These are phyloP conservation scores for Xestia ashworthii DNA, from an alignment of 2,888 invertebrate genomes.

Conservation along the genomic window DNA sequence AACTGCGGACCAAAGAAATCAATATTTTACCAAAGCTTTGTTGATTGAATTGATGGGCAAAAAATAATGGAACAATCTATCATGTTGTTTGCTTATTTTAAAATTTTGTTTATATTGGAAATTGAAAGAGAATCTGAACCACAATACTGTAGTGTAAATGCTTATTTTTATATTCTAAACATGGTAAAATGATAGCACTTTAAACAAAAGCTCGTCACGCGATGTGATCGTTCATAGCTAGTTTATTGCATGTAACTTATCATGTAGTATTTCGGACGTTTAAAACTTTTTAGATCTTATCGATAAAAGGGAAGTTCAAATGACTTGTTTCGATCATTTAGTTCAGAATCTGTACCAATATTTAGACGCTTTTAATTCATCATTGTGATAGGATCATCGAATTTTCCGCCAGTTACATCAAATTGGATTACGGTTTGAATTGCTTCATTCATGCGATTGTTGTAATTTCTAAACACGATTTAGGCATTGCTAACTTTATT, in stretches of 20 bases:
- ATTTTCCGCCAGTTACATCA: conserved; percentile 18
- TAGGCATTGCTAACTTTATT: conserved; percentile 9
- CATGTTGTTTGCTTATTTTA: conserved; percentile 27
- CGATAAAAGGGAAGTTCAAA: conserved; percentile 47
- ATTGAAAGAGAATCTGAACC: conserved; percentile 21
- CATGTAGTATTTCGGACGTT: conserved; percentile 5
- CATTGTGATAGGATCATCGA: conserved; percentile 22
- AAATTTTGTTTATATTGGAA: conserved; percentile 7
- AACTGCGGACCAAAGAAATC: conserved; percentile 20
- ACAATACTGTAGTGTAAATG: background rate
- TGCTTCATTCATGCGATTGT: conserved; percentile 30
- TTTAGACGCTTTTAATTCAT: conserved; percentile 12
- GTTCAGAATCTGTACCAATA: conserved; percentile 15
- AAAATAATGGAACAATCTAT: conserved; percentile 39
- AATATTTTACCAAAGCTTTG: conserved; percentile 32
- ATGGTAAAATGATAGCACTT: conserved; percentile 27
- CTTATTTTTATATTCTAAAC: conserved; percentile 2
- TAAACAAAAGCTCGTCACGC: conserved; percentile 58
- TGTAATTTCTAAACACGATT: conserved; percentile 19
- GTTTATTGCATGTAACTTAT: conserved; percentile 24
- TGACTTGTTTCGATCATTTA: conserved; percentile 32
- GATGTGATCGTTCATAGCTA: conserved; percentile 44
- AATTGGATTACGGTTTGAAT: conserved; percentile 20
- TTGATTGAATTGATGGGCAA: conserved; percentile 30
- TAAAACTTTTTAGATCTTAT: conserved; percentile 12